Evolutionary conservation across 2,797 vertebrate genomes (phyloP).

Genomic region (Sebastes minor): DNA sequence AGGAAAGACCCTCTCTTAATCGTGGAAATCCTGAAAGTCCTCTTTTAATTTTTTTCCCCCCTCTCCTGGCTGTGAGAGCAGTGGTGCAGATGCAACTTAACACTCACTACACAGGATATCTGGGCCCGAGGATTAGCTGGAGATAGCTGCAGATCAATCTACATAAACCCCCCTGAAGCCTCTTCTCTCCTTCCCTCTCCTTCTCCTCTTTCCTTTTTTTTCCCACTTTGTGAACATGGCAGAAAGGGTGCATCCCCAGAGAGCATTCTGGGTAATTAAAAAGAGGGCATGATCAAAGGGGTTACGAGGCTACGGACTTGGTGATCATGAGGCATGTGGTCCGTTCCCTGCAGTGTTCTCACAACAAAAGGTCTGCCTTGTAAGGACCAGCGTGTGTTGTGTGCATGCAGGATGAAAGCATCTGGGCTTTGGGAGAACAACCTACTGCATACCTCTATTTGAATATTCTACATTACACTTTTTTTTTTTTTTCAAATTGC

Average conservation of each 20-base stretch:
- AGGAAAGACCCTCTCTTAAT: constrained; percentile 17
- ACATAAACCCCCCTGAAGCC: constrained; percentile 72
- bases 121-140: constrained; percentile 72
- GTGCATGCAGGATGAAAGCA: constrained; percentile 56
- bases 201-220: constrained; percentile 30
- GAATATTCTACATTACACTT: constrained; percentile 25
- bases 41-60: constrained; percentile 43
- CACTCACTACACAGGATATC: constrained; percentile 68
- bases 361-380: constrained; percentile 61
- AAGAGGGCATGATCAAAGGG: constrained; percentile 61
- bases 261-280: constrained; percentile 74
- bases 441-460: constrained; percentile 12
- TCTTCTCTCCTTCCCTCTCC: constrained; percentile 51
- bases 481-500: constrained; percentile 3
- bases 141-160: constrained; percentile 78
- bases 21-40: constrained; percentile 61
- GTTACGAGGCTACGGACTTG: constrained; percentile 55
- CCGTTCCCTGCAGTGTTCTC: constrained; percentile 55
- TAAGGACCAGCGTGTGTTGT: constrained; percentile 47
- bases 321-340: constrained; percentile 59
- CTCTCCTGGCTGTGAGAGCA: constrained; percentile 51
- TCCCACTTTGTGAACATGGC: constrained; percentile 38
- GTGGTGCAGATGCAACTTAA: constrained; percentile 61
- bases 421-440: constrained; percentile 42
- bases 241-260: constrained; percentile 60